phyloP scores from a whole-genome alignment of 2,113 vertebrate species.

The Microcebus tavaratra region DNA sequence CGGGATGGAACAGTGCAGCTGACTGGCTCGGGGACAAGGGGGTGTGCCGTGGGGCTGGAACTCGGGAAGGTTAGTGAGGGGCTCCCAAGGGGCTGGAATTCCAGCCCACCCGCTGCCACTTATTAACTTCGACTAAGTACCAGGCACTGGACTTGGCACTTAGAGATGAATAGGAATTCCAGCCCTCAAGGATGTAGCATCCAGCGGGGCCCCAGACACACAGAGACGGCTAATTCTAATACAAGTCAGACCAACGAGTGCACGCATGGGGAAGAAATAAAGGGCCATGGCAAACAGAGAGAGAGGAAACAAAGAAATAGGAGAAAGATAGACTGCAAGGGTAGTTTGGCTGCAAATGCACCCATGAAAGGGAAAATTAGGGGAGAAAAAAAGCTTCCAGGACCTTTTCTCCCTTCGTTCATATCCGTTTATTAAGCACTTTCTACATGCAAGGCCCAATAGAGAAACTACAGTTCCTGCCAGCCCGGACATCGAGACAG shows the following conservation, averaged over 20 bases:
- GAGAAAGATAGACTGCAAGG: neutral
- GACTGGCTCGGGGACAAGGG: neutral
- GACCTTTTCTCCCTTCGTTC: neutral
- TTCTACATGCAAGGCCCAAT: neutral
- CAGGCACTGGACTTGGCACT: neutral
- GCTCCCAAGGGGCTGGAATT: neutral
- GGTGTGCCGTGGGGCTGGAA: rapidly evolving
- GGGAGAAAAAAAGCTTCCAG: neutral
- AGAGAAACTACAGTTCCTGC: no score
- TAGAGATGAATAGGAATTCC: neutral
- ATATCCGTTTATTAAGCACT: neutral
- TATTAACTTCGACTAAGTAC: neutral
- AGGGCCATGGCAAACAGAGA: neutral
- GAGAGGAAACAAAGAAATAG: neutral
- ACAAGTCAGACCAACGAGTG: rapidly evolving
- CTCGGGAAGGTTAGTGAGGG: neutral
- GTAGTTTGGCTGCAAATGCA: neutral
- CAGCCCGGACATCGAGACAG: neutral
- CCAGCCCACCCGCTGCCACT: neutral
- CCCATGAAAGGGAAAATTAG: neutral
- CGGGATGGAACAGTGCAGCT: neutral
- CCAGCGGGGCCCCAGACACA: neutral
- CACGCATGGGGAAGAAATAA: rapidly evolving
- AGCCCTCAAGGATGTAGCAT: neutral
- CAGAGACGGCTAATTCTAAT: neutral